A percentile compares a stretch with the other conserved stretches of the same genome.
phyloP scores from a whole-genome alignment of 2,113 vertebrate genomes.

The Alces alces region DNA sequence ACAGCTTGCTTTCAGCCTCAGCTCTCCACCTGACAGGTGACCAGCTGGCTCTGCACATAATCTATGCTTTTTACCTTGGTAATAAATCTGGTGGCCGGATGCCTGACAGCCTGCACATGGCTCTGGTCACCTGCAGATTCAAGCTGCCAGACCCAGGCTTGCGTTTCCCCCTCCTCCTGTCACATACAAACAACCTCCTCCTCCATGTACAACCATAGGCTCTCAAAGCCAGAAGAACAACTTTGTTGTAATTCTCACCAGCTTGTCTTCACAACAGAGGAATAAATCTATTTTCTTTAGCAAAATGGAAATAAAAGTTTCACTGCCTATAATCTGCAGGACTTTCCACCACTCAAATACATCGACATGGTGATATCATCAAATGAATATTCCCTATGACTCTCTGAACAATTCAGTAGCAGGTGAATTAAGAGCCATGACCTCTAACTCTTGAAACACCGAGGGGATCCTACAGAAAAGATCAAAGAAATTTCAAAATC shows the following conservation, averaged over 20 bases:
- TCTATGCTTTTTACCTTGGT: background rate
- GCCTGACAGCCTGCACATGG: conserved; percentile 35
- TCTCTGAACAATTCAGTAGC: background rate
- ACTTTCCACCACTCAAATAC: background rate
- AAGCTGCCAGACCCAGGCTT: background rate
- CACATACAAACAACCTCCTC: background rate
- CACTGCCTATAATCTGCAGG: background rate
- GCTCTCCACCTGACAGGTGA: conserved; percentile 49
- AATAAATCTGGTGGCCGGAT: conserved; percentile 32
- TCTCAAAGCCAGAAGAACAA: background rate
- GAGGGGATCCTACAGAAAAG: background rate
- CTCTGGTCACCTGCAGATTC: conserved; percentile 25
- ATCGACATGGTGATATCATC: background rate
- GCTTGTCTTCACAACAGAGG: background rate
- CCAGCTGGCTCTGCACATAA: conserved; percentile 13
- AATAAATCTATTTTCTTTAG: background rate
- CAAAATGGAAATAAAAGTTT: background rate
- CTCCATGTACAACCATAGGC: background rate
- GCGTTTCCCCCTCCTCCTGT: background rate
- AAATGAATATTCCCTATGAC: background rate
- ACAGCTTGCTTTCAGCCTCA: background rate
- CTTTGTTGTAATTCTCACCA: background rate
- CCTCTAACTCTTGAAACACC: background rate
- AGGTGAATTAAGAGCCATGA: background rate
- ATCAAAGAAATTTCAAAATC: background rate